These are phyloP conservation scores for Dioctria linearis DNA, from an alignment of 2,888 invertebrate genomes.

Conservation along the genomic window DNA sequence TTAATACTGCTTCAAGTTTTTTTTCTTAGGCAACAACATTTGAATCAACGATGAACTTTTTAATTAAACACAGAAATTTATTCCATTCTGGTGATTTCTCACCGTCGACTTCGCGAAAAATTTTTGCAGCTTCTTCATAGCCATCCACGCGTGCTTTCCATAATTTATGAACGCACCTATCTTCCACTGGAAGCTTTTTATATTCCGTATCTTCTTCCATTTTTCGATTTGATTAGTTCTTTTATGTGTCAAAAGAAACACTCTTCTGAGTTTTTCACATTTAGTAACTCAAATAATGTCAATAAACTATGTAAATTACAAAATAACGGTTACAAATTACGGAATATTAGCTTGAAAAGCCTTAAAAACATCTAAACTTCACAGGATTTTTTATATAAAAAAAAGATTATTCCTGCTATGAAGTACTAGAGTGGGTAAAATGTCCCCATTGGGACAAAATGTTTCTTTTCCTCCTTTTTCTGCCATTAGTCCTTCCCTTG, in stretches of 20 bases:
- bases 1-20: conserved; percentile 91
- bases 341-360: background rate
- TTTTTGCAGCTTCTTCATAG: conserved; percentile 92
- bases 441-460: too few species aligned
- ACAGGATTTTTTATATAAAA: too few species aligned
- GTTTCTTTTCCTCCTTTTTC: too few species aligned
- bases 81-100: conserved; percentile 96
- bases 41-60: conserved; percentile 94
- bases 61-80: conserved; percentile 90
- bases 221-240: too few species aligned
- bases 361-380: background rate
- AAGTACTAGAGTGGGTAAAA: too few species aligned
- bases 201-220: conserved; percentile 92
- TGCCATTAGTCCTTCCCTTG: too few species aligned
- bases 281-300: background rate
- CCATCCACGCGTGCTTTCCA: conserved; percentile 97
- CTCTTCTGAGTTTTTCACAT: conserved; percentile 18
- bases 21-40: conserved; percentile 97
- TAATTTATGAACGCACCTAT: conserved; percentile 92
- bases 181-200: conserved; percentile 89
- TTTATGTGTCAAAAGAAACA: conserved; percentile 7
- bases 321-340: conserved; percentile 13
- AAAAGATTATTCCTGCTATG: too few species aligned
- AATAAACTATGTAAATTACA: background rate
- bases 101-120: conserved; percentile 89